phyloP scores from a whole-genome alignment of 2,888 invertebrate genomes.

The Cheilosia vernalis region DNA sequence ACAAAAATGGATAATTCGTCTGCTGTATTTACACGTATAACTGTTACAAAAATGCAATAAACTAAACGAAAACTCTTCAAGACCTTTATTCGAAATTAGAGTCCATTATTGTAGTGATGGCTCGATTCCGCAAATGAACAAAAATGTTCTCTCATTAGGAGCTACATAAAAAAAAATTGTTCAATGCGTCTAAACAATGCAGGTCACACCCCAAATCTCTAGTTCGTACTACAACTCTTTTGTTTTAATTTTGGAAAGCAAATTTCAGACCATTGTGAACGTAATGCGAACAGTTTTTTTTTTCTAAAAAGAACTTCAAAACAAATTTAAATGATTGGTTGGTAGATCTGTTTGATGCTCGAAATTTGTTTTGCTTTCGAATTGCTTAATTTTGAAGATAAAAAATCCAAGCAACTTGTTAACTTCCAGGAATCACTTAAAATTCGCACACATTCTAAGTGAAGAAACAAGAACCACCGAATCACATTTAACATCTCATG shows the following conservation, averaged over 20 bases:
- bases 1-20: too few relatives aligned
- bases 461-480: constrained; percentile 8
- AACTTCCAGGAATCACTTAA: constrained; percentile 49
- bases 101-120: too few relatives aligned
- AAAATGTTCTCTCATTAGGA: too few relatives aligned
- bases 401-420: constrained; percentile 25
- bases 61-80: too few relatives aligned
- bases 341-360: too few relatives aligned
- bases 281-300: background rate
- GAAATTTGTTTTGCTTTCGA: constrained; percentile 23
- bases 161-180: too few relatives aligned
- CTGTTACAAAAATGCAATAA: too few relatives aligned
- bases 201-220: background rate
- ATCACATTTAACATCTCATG: constrained; percentile 59
- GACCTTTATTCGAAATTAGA: too few relatives aligned
- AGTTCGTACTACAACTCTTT: constrained; percentile 61
- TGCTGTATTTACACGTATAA: too few relatives aligned
- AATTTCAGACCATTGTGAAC: background rate
- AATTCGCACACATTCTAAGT: constrained; percentile 37
- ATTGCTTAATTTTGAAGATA: constrained; percentile 22
- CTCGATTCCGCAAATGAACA: too few relatives aligned
- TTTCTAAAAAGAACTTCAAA: too few relatives aligned
- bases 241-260: background rate
- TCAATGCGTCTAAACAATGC: background rate
- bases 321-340: too few relatives aligned